Conservation (phyloP, 2,888 invertebrate species). For the Erynnis tages region DNA sequence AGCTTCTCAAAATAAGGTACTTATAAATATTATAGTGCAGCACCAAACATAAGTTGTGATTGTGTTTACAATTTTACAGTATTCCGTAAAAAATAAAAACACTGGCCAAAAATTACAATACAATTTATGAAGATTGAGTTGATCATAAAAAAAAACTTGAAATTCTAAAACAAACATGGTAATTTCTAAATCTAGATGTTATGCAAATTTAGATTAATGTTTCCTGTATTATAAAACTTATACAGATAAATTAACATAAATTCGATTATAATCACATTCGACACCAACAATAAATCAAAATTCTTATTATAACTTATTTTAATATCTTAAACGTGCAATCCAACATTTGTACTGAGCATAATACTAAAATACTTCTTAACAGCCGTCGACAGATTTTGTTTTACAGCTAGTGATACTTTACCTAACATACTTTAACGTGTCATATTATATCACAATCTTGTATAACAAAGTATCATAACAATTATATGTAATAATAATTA, state of each 20-base stretch:
- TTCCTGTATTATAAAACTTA: neutral
- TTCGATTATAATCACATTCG: neutral
- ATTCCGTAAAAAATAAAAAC: conserved; percentile 5
- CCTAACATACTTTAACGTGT: too few relatives aligned
- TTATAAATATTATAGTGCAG: neutral
- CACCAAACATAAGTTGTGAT: neutral
- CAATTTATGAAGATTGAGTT: neutral
- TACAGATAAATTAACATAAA: neutral
- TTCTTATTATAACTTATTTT: too few relatives aligned
- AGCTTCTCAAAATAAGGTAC: neutral
- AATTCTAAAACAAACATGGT: neutral
- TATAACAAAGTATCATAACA: too few relatives aligned
- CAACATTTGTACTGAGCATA: neutral
- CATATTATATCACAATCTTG: too few relatives aligned
- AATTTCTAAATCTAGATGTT: neutral
- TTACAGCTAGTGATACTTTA: too few relatives aligned
- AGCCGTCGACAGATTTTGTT: too few relatives aligned
- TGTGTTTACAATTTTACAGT: neutral
- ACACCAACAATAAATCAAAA: too few relatives aligned
- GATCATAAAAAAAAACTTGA: neutral
- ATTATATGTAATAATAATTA: too few relatives aligned
- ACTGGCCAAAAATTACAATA: neutral
- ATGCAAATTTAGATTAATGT: neutral
- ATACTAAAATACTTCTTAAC: neutral
- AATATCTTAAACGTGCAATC: too few relatives aligned